Evolutionary conservation across 2,113 vertebrate genomes (phyloP).

Genomic region (Morone chrysops): DNA sequence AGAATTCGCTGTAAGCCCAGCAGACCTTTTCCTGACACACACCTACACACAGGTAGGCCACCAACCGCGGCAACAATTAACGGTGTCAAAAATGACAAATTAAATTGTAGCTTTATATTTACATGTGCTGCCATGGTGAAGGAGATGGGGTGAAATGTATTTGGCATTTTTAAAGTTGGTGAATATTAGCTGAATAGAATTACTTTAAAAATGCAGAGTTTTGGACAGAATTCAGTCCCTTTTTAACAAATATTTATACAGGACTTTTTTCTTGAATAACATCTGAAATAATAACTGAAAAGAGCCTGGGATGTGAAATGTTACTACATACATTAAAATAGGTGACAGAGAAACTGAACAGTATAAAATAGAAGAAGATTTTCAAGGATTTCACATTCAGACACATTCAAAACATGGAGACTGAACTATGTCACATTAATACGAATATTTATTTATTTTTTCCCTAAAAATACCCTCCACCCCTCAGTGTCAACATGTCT

Average conservation of each 20-base stretch:
- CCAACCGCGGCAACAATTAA: slow-evolving; percentile 21
- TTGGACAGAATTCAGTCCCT: not conserved
- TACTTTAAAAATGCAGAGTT: not conserved
- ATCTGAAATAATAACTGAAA: not conserved
- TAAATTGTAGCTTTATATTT: slow-evolving; percentile 49
- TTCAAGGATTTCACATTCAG: not conserved
- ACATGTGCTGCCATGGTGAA: slow-evolving; percentile 1
- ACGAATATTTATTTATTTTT: slow-evolving; percentile 24
- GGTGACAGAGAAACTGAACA: not conserved
- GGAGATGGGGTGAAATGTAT: not conserved
- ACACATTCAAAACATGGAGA: slow-evolving; percentile 4
- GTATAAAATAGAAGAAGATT: not conserved
- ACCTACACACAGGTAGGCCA: slow-evolving; percentile 48
- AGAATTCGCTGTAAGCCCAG: slow-evolving; percentile 3
- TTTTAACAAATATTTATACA: not conserved
- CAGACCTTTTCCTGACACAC: slow-evolving; percentile 27
- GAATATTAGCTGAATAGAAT: slow-evolving; percentile 6
- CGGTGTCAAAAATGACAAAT: slow-evolving; percentile 43
- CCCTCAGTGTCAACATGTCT: slow-evolving; percentile 22
- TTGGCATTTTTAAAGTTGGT: slow-evolving; percentile 9
- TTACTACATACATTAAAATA: not conserved
- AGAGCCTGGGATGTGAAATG: not conserved
- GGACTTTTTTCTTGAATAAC: slow-evolving; percentile 19
- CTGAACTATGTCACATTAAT: slow-evolving; percentile 20
- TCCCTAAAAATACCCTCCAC: slow-evolving; percentile 33